Conservation (phyloP, 2,113 vertebrate genomes). For the Chlamydotis undulata region DNA sequence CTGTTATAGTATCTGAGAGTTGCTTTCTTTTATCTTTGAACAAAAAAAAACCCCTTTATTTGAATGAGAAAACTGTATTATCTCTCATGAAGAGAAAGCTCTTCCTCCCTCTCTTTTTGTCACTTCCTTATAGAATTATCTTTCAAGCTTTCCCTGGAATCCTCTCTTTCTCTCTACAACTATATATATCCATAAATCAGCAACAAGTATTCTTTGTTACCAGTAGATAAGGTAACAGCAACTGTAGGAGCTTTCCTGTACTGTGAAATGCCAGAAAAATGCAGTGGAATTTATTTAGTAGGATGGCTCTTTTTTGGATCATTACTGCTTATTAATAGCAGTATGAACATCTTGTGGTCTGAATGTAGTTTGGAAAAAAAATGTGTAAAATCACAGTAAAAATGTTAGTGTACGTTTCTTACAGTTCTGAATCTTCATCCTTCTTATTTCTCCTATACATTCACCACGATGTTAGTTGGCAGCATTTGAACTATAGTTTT, state of each 20-base stretch:
- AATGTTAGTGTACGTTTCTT: neutral
- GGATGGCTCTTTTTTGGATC: neutral
- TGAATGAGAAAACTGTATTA: conserved; percentile 15
- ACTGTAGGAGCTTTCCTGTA: neutral
- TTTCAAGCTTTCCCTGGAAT: neutral
- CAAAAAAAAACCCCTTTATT: conserved; percentile 3
- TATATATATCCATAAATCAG: conserved; percentile 5
- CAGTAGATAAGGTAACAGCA: neutral
- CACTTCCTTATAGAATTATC: neutral
- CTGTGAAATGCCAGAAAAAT: neutral
- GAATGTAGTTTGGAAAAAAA: neutral
- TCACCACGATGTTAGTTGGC: neutral
- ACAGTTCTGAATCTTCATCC: neutral
- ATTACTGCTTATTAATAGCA: neutral
- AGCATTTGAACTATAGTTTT: neutral
- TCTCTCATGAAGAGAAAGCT: neutral
- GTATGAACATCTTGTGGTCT: neutral
- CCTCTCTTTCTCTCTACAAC: neutral
- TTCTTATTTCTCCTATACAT: neutral
- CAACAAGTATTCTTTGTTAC: neutral
- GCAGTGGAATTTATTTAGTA: neutral
- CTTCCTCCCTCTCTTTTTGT: neutral
- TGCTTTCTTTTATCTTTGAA: conserved; percentile 10
- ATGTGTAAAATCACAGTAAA: neutral
- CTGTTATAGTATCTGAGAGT: neutral